These are phyloP conservation scores for Boleophthalmus pectinirostris DNA, from an alignment of 2,113 vertebrate genomes.

Conservation along the genomic window DNA sequence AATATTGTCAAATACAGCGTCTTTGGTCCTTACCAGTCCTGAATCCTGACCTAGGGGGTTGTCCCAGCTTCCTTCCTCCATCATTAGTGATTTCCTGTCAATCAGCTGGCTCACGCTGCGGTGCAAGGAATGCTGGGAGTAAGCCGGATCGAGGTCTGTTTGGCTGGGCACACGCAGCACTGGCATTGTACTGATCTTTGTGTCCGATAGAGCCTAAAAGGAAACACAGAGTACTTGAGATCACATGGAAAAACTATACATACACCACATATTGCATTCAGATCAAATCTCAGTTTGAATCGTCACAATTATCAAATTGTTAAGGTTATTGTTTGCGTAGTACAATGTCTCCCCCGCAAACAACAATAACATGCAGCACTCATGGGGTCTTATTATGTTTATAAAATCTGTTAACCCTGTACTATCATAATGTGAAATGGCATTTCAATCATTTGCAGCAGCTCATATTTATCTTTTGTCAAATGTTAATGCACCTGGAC, in stretches of 20 bases:
- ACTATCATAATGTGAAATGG: background rate
- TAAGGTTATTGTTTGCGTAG: too few species aligned
- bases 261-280: background rate
- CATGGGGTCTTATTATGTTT: background rate
- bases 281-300: too few species aligned
- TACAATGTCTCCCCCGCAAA: background rate
- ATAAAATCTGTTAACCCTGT: background rate
- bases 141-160: slow-evolving; percentile 75
- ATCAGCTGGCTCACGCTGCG: slow-evolving; percentile 90
- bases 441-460: background rate
- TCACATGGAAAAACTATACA: background rate
- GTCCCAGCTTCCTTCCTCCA: slow-evolving; percentile 84
- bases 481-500: background rate
- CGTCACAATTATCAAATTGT: too few species aligned
- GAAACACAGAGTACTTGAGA: background rate
- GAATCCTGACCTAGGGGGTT: slow-evolving; percentile 79
- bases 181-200: slow-evolving; percentile 81
- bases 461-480: background rate
- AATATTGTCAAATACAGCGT: background rate
- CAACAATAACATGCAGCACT: background rate
- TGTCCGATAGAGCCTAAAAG: slow-evolving; percentile 84
- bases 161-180: slow-evolving; percentile 78
- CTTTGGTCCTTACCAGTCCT: slow-evolving; percentile 81
- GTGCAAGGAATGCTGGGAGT: slow-evolving; percentile 82
- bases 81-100: slow-evolving; percentile 81